A percentile compares a stretch with the other conserved stretches of the same genome.
Conservation (phyloP, 2,888 invertebrate species). For the Deilephila elpenor region DNA sequence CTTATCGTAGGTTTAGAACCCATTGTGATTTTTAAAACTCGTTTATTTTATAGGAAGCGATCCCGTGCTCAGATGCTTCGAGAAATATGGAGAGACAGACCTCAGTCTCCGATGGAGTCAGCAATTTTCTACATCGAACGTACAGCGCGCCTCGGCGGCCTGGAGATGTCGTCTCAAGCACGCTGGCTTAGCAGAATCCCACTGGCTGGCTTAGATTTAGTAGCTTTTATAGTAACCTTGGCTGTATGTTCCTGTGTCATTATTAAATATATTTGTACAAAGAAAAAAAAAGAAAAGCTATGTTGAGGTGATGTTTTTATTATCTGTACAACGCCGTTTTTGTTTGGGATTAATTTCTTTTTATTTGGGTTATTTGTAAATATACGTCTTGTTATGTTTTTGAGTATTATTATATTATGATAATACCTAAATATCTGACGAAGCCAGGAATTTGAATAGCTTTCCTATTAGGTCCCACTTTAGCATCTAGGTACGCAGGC, state of each 20-base stretch:
- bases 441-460: no score
- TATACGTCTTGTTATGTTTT: no score
- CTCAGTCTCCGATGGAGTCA: constrained; percentile 55
- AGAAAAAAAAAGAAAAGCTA: constrained; percentile 36
- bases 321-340: no score
- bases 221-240: constrained; percentile 40
- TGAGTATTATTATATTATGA: no score
- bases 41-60: constrained; percentile 50
- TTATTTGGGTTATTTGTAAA: no score
- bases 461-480: no score
- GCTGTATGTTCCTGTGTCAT: constrained; percentile 24
- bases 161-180: constrained; percentile 52
- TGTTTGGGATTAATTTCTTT: no score
- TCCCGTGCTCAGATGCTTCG: constrained; percentile 50
- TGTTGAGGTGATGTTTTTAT: constrained; percentile 28
- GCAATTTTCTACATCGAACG: constrained; percentile 59
- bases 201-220: constrained; percentile 47
- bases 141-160: constrained; percentile 49
- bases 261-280: constrained; percentile 30
- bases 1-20: no score
- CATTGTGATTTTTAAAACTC: background rate
- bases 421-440: no score
- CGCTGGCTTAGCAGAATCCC: constrained; percentile 46
- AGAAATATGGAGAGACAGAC: constrained; percentile 53
- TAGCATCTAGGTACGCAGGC: no score